These are phyloP conservation scores for Ophion costatus DNA, from an alignment of 2,888 invertebrate genomes.

Conservation along the genomic window DNA sequence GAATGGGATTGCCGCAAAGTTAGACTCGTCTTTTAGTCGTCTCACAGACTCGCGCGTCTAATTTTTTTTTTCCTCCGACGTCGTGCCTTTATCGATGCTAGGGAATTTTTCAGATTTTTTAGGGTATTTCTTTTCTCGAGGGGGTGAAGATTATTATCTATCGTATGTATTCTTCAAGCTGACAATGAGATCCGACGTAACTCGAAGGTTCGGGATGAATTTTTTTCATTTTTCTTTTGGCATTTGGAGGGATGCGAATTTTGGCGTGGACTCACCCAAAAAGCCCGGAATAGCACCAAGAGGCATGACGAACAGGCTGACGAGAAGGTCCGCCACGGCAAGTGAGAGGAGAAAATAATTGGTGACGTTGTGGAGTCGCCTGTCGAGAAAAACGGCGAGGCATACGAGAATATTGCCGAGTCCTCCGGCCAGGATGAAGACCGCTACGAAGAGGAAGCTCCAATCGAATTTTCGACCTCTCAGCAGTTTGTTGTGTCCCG, in stretches of 20 bases:
- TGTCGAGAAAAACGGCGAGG: constrained; percentile 95
- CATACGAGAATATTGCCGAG: constrained; percentile 97
- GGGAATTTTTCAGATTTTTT: background rate
- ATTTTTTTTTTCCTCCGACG: background rate
- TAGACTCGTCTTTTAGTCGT: background rate
- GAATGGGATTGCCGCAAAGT: constrained; percentile 48
- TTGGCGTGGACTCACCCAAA: constrained; percentile 88
- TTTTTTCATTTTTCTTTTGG: background rate
- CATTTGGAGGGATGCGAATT: background rate
- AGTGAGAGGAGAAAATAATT: constrained; percentile 97
- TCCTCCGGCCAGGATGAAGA: constrained; percentile 95
- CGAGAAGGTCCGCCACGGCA: constrained; percentile 96
- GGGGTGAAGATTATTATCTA: no score
- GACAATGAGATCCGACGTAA: no score
- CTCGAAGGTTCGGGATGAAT: background rate
- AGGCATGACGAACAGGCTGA: constrained; percentile 98
- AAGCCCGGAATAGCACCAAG: constrained; percentile 97
- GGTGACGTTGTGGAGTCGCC: constrained; percentile 96
- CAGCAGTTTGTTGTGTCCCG: constrained; percentile 60
- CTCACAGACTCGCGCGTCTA: background rate
- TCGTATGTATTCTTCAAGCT: background rate
- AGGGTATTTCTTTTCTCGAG: background rate
- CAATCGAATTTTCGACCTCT: constrained; percentile 85
- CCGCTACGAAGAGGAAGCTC: constrained; percentile 92
- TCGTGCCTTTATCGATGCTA: constrained; percentile 5